A percentile compares a stretch with the other conserved stretches of the same genome.
These are phyloP conservation scores for Temnothorax unifasciatus DNA, from an alignment of 2,888 invertebrate genomes.

Conservation along the genomic window DNA sequence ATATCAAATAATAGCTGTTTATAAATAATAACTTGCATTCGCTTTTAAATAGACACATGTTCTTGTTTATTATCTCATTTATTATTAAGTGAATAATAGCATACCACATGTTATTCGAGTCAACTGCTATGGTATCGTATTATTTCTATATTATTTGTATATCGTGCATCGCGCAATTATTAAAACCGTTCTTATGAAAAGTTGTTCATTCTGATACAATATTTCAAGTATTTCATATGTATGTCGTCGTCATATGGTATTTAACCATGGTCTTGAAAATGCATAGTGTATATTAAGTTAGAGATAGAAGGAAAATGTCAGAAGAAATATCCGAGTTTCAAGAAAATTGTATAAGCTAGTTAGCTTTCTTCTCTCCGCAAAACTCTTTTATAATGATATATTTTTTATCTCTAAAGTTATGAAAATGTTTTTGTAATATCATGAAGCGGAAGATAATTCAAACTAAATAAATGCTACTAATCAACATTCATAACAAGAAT, in stretches of 20 bases:
- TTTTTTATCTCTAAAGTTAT: slow-evolving; percentile 9
- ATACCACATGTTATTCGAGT: not conserved
- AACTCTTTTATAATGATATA: not conserved
- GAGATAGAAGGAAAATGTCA: not conserved
- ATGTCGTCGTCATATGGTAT: not conserved
- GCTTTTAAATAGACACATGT: not conserved
- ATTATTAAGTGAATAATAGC: not conserved
- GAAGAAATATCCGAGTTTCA: not conserved
- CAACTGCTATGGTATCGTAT: not conserved
- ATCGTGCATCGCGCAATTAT: not conserved
- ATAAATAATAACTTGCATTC: not conserved
- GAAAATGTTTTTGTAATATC: not conserved
- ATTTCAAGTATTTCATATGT: not conserved
- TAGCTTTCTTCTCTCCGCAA: not conserved
- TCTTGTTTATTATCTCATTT: not conserved
- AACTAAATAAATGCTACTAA: not conserved
- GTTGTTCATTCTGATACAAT: slow-evolving; percentile 3
- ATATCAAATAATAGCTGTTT: slow-evolving; percentile 12
- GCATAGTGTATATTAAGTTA: not conserved
- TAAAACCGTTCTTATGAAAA: not conserved
- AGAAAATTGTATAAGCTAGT: not conserved
- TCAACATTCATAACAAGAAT: not conserved
- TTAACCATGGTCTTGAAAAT: not conserved
- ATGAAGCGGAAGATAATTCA: too few species aligned
- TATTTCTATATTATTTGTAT: not conserved